A percentile compares a stretch with the other conserved stretches of the same genome.
These are phyloP conservation scores for Ceratitis capitata DNA, from an alignment of 1,140 invertebrate species.

Conservation along the genomic window DNA sequence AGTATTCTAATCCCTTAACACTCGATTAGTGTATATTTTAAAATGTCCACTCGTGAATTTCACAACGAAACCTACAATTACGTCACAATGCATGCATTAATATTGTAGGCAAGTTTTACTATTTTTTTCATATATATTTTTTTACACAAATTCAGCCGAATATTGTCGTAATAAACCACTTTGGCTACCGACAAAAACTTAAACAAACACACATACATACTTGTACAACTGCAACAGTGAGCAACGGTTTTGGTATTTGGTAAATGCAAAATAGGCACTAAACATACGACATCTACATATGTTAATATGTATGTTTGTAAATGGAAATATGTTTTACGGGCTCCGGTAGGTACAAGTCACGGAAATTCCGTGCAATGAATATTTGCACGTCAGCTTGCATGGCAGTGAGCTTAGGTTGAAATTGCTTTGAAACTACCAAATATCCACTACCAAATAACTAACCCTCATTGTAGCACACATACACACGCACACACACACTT, in stretches of 20 bases:
- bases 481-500: background rate
- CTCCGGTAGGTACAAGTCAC: constrained; percentile 30
- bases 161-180: constrained; percentile 7
- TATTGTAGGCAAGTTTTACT: background rate
- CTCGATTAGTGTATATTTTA: background rate
- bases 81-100: background rate
- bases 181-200: background rate
- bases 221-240: background rate
- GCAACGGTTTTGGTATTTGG: background rate
- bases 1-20: background rate
- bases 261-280: constrained; percentile 25
- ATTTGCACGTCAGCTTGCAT: constrained; percentile 22
- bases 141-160: background rate
- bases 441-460: too few relatives aligned
- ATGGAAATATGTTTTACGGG: constrained; percentile 15
- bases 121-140: background rate
- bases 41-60: background rate
- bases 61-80: background rate
- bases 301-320: too few relatives aligned
- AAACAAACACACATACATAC: background rate
- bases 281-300: too few relatives aligned
- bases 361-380: constrained; percentile 15
- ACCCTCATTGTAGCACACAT: background rate
- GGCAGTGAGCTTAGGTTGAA: background rate
- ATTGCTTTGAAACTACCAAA: background rate